Base-by-base conservation (phyloP, 2,888 invertebrate species). In the Coremacera marginata region DNA sequence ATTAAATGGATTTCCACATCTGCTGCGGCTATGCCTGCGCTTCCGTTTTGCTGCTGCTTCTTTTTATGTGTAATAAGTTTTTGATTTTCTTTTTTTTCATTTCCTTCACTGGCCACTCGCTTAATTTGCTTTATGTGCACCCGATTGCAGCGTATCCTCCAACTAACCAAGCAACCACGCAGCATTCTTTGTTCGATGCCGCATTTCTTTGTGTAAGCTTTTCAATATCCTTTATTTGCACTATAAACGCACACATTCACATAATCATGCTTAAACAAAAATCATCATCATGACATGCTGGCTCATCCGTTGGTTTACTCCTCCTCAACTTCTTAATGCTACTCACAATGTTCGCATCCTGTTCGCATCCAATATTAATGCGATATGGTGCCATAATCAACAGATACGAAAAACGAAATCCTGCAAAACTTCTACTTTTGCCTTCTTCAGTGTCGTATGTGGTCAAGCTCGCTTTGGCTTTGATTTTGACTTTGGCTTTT, bases 1-100 rank as follows among this genome's bases (percentile, higher is more conserved):
- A 83, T 81, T 84, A 85, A 86, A 86, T 85, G 86, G 82, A 79
- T 79, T 80, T 77, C 49, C 80, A 80, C 82, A 81, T 78, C 78
- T 80, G 78, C 77, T 77, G 78, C 75, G 19, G 49, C 67, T 67
- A 19, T 14, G 44, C 14, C 31, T 62, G 16, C 75, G 57, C 65
- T 75, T 68, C 60, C 77, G 71, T 77, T 80, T 49, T 71, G 19
- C 27, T 34, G 51, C 62, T 52, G 55, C 25, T 62, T 75, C 51
- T 75, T 49, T 44, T 16, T 68, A 3, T 4, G 1, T 31, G 25
- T 68, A 9, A 55, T 57, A 34, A n/a, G 14, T 31, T 63, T 70
- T 77, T 60, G n/a, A n/a, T 14, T 11, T 19, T 22, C 55, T 57
- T 19, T 27, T 57, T n/a, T 44, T 16, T n/a, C 49, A 19, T 8